phyloP scores from a whole-genome alignment of 2,113 vertebrate species.

The Saiga tatarica region DNA sequence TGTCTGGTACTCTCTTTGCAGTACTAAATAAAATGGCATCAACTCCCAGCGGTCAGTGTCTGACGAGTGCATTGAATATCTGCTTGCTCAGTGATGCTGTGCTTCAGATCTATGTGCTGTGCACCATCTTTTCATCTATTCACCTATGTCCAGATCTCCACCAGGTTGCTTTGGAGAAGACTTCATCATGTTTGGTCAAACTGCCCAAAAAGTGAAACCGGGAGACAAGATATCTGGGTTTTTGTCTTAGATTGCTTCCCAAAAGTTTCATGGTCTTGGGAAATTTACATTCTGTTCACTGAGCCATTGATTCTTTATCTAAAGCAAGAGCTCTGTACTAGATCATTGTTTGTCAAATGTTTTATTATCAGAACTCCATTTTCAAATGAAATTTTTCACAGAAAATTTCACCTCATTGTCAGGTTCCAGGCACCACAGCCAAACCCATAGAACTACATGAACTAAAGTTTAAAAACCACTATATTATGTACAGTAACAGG shows the following conservation, averaged over 20 bases:
- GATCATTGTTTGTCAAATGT: background rate
- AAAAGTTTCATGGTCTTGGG: background rate
- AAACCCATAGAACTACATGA: background rate
- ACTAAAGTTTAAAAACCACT: constrained; percentile 17
- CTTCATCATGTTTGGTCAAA: background rate
- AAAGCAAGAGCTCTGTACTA: background rate
- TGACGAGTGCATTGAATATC: background rate
- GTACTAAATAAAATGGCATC: background rate
- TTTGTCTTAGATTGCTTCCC: background rate
- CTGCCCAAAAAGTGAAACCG: background rate
- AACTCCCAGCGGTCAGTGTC: background rate
- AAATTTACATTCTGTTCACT: background rate
- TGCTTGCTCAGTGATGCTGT: background rate
- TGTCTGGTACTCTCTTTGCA: background rate
- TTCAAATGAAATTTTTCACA: background rate
- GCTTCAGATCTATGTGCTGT: background rate
- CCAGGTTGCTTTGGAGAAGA: background rate
- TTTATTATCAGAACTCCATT: background rate
- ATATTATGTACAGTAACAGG: background rate
- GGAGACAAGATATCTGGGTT: background rate
- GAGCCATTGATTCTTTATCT: background rate
- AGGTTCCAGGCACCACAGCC: background rate
- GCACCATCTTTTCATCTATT: background rate
- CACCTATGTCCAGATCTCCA: background rate
- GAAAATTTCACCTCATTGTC: background rate